Evolutionary conservation across 2,888 invertebrate species (phyloP), one percentile per base, ranked within the genome.

Genomic region (Conops quadrifasciatus): DNA sequence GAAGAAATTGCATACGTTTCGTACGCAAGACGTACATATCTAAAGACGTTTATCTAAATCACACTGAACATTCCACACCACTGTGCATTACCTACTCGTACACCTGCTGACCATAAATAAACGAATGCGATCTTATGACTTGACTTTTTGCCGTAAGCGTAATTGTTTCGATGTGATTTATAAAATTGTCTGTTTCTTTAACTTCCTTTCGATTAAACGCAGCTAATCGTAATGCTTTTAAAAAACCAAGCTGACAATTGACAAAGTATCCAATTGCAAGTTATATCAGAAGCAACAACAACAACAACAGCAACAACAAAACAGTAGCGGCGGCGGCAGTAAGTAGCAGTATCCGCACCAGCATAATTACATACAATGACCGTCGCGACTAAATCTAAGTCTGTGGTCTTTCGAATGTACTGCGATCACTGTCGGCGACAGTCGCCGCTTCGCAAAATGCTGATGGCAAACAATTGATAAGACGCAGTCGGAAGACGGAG

Each of bases 401-500:
- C 26, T 26, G 30, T 15, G n/a, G 53, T 24, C 15, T n/a, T 13
- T 43, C 63, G 24, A 24, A 13, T 63, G 45, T 19, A 24, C 43
- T 36, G 60, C 13, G 24, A 26, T 16, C 30, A 11, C 21, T 24
- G 19, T 19, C 56, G 56, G 26, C 66, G 66, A 51, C 66, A 21
- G 58, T 58, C 36, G 28, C 58, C 43, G 47, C 47, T 45, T 7
- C 45, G 58, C 2, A 59, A 67, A 67, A 58, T 67, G 67, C 45
- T 59, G 67, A 67, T 59, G 47, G 67, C 67, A 47, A 67, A 59
- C 67, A 67, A 59, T 26, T 49, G 67, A 59, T 59, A 59, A 47
- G 16, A 59, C 30, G 30, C 26, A 45, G 24, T 28, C n/a, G 49
- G 59, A 60, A 59, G 9, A 9, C 36, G 36, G 9, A 7, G 36